Evolutionary conservation across 2,113 vertebrate genomes (phyloP), one percentile per base, ranked within the genome.

Genomic region (Protobothrops flavoviridis): DNA sequence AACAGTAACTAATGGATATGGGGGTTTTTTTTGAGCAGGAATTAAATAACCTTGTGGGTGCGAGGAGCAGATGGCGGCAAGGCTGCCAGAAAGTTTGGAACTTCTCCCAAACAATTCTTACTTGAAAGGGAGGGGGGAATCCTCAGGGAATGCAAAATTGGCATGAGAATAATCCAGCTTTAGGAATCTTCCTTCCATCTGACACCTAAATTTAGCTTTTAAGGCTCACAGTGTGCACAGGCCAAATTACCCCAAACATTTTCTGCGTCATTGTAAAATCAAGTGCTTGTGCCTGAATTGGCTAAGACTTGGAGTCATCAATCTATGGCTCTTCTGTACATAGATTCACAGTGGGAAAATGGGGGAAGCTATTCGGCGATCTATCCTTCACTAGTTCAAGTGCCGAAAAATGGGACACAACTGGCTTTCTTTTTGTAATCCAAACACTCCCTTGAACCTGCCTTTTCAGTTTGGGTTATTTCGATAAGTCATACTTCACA

Each of bases 21-120:
- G 1, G 48, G 0, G 0, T 4, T 81, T n/a, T 26, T 45, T 93
- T 90, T 90, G 88, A 90, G 88, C 24, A 85, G 56, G 55, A 93
- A 29, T 13, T 50, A 56, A 93, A 90, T 93, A 52, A 88, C 21
- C 29, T 52, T 50, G 69, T 86, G 92, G 88, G 74, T 86, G 39
- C 12, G 61, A 89, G 92, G 85, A 93, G 53, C 92, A 93, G 92
- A 93, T 93, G 92, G 92, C 57, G 53, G 29, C 10, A 90, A 86
- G 88, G 55, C 74, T 86, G 74, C 74, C 55, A 93, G 45, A 86
- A 90, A 85, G 8, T 24, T 48, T 93, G 92, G 92, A 86, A 93
- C 88, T 90, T 86, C 12, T 90, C 92, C 88, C 88, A 90, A 90
- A 86, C 23, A 39, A 45, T 90, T 86, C 88, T 52, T 45, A 86